Evolutionary conservation across 2,888 invertebrate genomes (phyloP).

Genomic region (Nephrotoma flavescens): DNA sequence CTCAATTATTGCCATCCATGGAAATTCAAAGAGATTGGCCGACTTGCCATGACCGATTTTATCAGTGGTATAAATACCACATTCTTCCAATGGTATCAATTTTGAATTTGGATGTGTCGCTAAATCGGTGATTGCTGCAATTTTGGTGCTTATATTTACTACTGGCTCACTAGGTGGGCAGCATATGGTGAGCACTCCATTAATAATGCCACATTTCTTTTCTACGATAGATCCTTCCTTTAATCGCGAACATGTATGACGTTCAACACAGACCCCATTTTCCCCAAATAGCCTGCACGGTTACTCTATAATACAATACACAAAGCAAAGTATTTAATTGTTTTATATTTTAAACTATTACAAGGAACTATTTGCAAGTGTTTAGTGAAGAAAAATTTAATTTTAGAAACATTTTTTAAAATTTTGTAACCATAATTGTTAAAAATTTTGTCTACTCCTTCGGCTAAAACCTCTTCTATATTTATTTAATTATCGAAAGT

Average conservation of each 20-base stretch:
- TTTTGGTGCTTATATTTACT: too few species aligned
- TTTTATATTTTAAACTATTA: not conserved
- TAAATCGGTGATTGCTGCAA: not conserved
- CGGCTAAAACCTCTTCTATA: too few species aligned
- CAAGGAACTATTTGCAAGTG: not conserved
- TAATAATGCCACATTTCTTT: not conserved
- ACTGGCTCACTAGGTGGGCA: not conserved
- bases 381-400: too few species aligned
- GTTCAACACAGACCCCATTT: slow-evolving; percentile 7
- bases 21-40: slow-evolving; percentile 47
- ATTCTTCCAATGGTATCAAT: slow-evolving; percentile 20
- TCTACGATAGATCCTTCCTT: not conserved
- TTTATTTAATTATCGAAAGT: too few species aligned
- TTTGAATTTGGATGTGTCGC: not conserved
- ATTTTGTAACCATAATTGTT: not conserved
- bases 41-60: slow-evolving; percentile 46
- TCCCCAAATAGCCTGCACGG: slow-evolving; percentile 6
- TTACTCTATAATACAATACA: slow-evolving; percentile 9
- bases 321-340: not conserved
- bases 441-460: not conserved
- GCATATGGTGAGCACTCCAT: not conserved
- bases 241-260: not conserved
- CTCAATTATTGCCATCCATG: slow-evolving; percentile 64
- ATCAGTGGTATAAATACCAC: slow-evolving; percentile 38
- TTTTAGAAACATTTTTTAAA: not conserved